Conservation (phyloP, 2,113 vertebrate species). For the Eulemur rufifrons region DNA sequence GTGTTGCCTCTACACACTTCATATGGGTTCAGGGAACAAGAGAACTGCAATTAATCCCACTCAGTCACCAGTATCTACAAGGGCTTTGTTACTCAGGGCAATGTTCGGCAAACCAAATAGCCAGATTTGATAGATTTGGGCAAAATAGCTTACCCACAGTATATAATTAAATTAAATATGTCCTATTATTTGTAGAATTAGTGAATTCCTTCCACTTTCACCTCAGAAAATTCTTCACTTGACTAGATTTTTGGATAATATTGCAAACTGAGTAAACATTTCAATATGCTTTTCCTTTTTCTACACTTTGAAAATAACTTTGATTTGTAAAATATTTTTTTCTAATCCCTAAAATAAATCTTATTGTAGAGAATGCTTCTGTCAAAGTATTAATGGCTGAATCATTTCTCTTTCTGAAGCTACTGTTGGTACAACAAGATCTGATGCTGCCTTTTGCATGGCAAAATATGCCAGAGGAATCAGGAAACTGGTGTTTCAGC, state of each 20-base stretch:
- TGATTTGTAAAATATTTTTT: neutral
- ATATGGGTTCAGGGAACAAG: neutral
- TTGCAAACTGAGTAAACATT: neutral
- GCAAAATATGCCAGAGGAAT: neutral
- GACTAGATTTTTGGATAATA: neutral
- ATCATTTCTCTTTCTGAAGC: conserved; percentile 32
- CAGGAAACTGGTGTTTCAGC: neutral
- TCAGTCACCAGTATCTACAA: neutral
- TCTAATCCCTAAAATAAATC: conserved; percentile 36
- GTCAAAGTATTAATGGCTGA: conserved; percentile 32
- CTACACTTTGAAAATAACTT: conserved; percentile 2
- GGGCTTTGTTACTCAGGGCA: neutral
- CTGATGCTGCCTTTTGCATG: neutral
- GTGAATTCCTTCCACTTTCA: neutral
- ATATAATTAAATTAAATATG: neutral
- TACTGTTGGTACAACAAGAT: conserved; percentile 28
- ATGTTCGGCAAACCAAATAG: neutral
- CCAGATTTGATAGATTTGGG: neutral
- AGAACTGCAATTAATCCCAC: neutral
- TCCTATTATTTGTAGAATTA: neutral
- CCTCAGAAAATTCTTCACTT: neutral
- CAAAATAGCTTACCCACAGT: neutral
- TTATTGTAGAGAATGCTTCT: neutral
- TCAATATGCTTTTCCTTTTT: neutral
- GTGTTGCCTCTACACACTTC: rapidly evolving